Conservation (phyloP, 2,797 vertebrate species). For the Arrhamphus sclerolepis region DNA sequence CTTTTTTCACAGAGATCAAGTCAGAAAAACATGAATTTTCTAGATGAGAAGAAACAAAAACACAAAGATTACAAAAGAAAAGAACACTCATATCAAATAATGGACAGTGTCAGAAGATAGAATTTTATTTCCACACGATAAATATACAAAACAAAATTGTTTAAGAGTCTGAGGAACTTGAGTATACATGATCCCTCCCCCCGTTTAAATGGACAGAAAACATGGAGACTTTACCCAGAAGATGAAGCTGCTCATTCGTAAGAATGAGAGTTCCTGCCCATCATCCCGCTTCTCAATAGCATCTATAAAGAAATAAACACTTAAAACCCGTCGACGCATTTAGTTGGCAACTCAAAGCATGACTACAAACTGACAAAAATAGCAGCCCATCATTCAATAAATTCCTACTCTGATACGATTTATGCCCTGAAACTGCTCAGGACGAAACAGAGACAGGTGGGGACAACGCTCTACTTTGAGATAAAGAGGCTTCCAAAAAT, state of each 20-base stretch:
- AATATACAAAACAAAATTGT: slow-evolving; percentile 36
- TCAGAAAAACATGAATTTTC: too few relatives aligned
- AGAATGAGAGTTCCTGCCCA: slow-evolving; percentile 3
- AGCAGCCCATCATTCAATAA: slow-evolving; percentile 1
- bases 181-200: slow-evolving; percentile 25
- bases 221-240: slow-evolving; percentile 5
- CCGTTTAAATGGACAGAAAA: slow-evolving; percentile 3
- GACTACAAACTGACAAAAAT: not conserved
- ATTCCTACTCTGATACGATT: slow-evolving; percentile 1
- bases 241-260: slow-evolving; percentile 18
- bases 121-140: slow-evolving; percentile 29
- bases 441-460: not conserved
- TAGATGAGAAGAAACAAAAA: too few relatives aligned
- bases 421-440: slow-evolving; percentile 4
- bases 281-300: not conserved
- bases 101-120: not conserved
- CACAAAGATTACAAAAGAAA: too few relatives aligned
- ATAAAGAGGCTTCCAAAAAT: slow-evolving; percentile 6
- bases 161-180: slow-evolving; percentile 8
- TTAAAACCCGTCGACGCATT: slow-evolving; percentile 9
- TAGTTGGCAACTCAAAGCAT: not conserved
- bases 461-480: slow-evolving; percentile 14
- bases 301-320: not conserved
- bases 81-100: not conserved
- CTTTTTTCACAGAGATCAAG: too few relatives aligned